Evolutionary conservation across 2,888 invertebrate species (phyloP).

Genomic region (Enchytraeus crypticus): DNA sequence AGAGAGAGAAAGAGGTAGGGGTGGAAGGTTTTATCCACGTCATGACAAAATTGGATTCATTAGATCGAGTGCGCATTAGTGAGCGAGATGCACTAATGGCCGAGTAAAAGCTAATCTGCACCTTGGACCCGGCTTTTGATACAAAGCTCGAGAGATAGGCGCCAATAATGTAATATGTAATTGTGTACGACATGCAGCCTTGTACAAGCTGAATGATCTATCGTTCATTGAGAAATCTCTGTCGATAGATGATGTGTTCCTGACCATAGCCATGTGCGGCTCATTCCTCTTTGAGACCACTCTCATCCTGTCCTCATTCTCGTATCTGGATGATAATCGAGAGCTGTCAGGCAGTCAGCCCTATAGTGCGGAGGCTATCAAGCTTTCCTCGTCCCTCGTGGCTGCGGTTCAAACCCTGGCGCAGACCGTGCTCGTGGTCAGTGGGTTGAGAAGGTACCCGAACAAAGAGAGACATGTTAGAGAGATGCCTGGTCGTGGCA

Average conservation of each 20-base stretch:
- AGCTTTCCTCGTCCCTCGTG: background rate
- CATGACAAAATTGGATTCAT: too few species aligned
- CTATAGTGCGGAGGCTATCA: background rate
- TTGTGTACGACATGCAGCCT: too few species aligned
- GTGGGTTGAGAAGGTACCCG: background rate
- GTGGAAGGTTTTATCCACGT: too few species aligned
- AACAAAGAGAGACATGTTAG: background rate
- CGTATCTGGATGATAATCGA: too few species aligned
- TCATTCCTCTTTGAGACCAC: background rate
- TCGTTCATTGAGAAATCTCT: background rate
- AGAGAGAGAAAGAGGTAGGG: too few species aligned
- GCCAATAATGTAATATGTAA: too few species aligned
- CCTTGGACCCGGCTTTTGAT: too few species aligned
- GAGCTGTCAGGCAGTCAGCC: background rate
- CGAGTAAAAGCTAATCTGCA: too few species aligned
- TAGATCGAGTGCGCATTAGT: too few species aligned
- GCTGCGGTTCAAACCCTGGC: background rate
- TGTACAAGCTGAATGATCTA: conserved; percentile 6
- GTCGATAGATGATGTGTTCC: background rate
- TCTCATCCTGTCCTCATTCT: too few species aligned
- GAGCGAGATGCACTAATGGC: too few species aligned
- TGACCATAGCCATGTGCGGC: background rate
- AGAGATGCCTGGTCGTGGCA: background rate
- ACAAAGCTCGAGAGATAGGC: too few species aligned
- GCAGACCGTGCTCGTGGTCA: background rate